Evolutionary conservation across 2,888 invertebrate species (phyloP), one percentile per base, ranked within the genome.

Genomic region (Stenoptilia bipunctidactyla): DNA sequence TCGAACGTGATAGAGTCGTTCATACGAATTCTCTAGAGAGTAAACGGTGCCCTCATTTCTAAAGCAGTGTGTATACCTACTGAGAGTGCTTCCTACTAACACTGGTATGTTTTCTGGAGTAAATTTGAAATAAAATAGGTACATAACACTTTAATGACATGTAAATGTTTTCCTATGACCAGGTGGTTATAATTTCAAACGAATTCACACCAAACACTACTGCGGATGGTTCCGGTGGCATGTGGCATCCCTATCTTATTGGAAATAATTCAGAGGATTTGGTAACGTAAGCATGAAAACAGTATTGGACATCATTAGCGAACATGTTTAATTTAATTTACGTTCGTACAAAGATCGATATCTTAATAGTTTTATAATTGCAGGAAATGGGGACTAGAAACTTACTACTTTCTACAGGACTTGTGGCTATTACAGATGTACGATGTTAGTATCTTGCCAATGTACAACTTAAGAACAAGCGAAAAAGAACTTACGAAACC

Each of bases 191-290:
- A 27, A 79, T 91, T 42, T 85, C 91, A 0, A 87, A 88, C n/a
- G 72, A 85, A 14, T 87, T 91, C 45, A 84, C 89, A 12, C 92
- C 92, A 0, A 65, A 89, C 41, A 93, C 93, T 0, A 93, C 92
- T 0, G 90, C 91, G 0, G 92, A 93, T 61, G 89, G 90, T 0
- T 89, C 92, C 1, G 93, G 92, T 0, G 93, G 93, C 0, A 64
- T 93, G 4, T 93, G 92, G 91, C 80, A 85, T 8, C 93, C 92
- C 0, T 92, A 87, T 57, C 60, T 89, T 6, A 76, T 87, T 34
- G 86, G 86, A 0, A 70, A 76, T 12, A 91, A 90, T 0, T 70
- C 88, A 0, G 52, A 58, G 1, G 49, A 72, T 0, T 75, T 86
- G 45, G 69, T 91, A 13, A 48, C 65, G 88, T 89, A 62, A 72